Base-by-base conservation (phyloP, 1,140 invertebrate species). In the Brachionus asplanchnoidis region DNA sequence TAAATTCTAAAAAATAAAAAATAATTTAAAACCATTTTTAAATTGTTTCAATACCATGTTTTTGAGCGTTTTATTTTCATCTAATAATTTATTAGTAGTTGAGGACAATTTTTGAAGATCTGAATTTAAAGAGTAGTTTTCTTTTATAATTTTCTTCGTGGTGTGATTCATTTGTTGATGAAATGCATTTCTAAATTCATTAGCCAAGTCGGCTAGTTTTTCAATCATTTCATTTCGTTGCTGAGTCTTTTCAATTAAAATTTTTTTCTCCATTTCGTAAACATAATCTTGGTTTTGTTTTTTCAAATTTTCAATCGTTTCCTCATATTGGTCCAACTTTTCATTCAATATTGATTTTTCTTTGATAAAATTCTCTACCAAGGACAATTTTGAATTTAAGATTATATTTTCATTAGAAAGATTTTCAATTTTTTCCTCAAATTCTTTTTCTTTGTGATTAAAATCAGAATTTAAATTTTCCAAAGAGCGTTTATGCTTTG, bases 151-250 rank as follows among this genome's bases (percentile, higher is more conserved):
- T 77, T 77, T 77, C 12, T 77, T 77, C 0, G 73, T 77, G 12
- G 73, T 77, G 5, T 77, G 42, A 26, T 77, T 77, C 73, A 77
- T 77, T 77, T 77, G 73, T 50, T 77, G 73, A 77, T 77, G 73
- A 50, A 77, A 77, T 12, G 73, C 73, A 46, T 77, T 77, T 50
- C 73, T 12, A 50, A 77, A 77, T 77, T 77, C 73, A 28, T 77
- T 77, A 11, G 73, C 73, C 20, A 77, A 77, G 23, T 77, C 73
- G 4, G 23, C 46, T 23, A 77, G n/a, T 50, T 77, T 77, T 12
- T 77, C 73, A 50, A 77, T 77, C 73, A 77, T 77, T 77, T 77
- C 73, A 77, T 26, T 50, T 14, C 73, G 42, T 23, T 46, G 42
- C 26, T 77, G 42, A 7, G 40, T 77, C 44, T 77, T 77, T 77